phyloP scores from a whole-genome alignment of 1,140 invertebrate species.

The Drosophila lacteicornis region DNA sequence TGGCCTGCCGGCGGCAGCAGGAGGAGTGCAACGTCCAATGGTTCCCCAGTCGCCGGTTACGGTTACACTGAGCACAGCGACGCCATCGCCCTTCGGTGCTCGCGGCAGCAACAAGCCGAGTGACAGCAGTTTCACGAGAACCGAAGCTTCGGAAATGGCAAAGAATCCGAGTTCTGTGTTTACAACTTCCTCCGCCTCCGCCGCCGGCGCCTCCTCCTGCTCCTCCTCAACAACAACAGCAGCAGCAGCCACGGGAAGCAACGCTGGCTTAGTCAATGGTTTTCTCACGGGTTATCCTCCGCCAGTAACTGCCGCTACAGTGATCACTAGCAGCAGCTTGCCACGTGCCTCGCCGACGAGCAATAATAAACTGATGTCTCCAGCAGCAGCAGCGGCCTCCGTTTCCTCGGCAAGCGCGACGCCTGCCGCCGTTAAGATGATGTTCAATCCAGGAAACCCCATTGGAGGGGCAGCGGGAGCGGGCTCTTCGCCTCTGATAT shows the following conservation, averaged over 20 bases:
- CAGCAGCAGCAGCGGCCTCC: not conserved
- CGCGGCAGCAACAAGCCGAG: conserved; percentile 44
- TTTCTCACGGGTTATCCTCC: conserved; percentile 51
- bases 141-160: not conserved
- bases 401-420: conserved; percentile 9
- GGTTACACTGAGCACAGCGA: conserved; percentile 19
- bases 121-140: conserved; percentile 21
- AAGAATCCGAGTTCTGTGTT: conserved; percentile 4
- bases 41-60: conserved; percentile 28
- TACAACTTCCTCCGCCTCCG: conserved; percentile 7
- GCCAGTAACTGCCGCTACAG: conserved; percentile 26
- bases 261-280: conserved; percentile 55
- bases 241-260: not conserved
- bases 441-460: conserved; percentile 38
- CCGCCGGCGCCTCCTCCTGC: conserved; percentile 1
- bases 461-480: conserved; percentile 13
- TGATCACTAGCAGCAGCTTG: conserved; percentile 31
- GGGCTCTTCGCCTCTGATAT: conserved; percentile 45
- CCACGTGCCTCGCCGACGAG: conserved; percentile 54
- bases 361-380: conserved; percentile 39
- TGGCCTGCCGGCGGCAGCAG: conserved; percentile 12
- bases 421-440: conserved; percentile 24
- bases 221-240: not conserved
- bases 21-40: conserved; percentile 27
- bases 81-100: conserved; percentile 23